Evolutionary conservation across 2,888 invertebrate genomes (phyloP).

Genomic region (Clitarchus hookeri): DNA sequence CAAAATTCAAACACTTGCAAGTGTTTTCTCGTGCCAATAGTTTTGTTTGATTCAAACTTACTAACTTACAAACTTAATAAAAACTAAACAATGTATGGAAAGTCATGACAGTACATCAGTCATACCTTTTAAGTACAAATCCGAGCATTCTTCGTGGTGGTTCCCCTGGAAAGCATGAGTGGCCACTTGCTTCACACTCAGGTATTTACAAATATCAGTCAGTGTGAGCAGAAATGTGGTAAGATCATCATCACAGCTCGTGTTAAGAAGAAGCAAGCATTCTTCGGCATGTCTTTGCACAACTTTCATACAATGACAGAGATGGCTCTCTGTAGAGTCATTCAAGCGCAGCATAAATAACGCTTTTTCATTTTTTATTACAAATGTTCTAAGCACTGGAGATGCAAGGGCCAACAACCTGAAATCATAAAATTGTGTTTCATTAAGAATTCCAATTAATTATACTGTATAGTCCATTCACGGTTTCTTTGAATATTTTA

Average conservation of each 20-base stretch:
- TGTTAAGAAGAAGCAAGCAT: not conserved
- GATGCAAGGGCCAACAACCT: constrained; percentile 51
- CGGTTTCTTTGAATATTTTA: too few relatives aligned
- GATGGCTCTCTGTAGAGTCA: constrained; percentile 30
- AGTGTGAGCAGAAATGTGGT: constrained; percentile 21
- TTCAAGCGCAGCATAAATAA: constrained; percentile 49
- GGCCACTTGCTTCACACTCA: constrained; percentile 36
- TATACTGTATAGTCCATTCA: constrained; percentile 42
- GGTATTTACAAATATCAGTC: constrained; percentile 33
- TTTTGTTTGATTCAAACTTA: constrained; percentile 41
- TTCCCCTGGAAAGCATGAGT: constrained; percentile 32
- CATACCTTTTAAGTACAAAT: constrained; percentile 24
- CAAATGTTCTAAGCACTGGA: constrained; percentile 47
- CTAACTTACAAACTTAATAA: not conserved
- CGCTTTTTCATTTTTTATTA: constrained; percentile 49
- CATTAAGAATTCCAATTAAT: constrained; percentile 54
- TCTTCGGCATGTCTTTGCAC: constrained; percentile 29
- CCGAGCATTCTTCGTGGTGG: constrained; percentile 31
- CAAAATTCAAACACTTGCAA: too few relatives aligned
- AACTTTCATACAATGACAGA: constrained; percentile 18
- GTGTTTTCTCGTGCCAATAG: too few relatives aligned
- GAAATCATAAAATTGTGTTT: constrained; percentile 33
- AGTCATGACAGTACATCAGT: too few relatives aligned
- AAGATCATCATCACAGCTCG: not conserved
- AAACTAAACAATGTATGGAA: not conserved